These are phyloP conservation scores for Sus scrofa DNA, from an alignment of 2,113 vertebrate genomes.

Conservation along the genomic window DNA sequence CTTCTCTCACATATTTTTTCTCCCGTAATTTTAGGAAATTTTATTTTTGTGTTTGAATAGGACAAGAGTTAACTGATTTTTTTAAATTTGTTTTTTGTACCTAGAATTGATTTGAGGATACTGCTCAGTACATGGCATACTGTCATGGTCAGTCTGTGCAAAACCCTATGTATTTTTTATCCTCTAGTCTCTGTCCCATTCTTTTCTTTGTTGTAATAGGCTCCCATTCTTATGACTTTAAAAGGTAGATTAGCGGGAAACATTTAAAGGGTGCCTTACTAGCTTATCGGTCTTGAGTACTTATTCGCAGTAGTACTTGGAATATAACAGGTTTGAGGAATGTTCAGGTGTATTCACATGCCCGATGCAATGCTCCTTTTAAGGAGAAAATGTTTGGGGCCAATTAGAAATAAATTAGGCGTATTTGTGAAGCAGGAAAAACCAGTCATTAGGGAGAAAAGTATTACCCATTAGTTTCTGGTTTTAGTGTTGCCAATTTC, in stretches of 20 bases:
- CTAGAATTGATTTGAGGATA: not conserved
- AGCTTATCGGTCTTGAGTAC: not conserved
- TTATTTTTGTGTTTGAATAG: not conserved
- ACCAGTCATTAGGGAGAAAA: not conserved
- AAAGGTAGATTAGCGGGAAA: not conserved
- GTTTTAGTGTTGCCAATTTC: constrained; percentile 10
- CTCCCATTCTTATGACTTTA: not conserved
- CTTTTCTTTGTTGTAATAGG: not conserved
- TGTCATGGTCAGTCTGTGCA: not conserved
- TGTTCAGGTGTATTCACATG: not conserved
- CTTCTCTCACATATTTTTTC: not conserved
- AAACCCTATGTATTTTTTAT: not conserved
- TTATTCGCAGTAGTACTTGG: not conserved
- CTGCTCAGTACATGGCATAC: not conserved
- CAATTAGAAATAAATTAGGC: not conserved
- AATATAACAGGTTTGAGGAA: not conserved
- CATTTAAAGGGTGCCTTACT: not conserved
- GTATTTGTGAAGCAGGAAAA: not conserved
- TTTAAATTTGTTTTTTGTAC: not conserved
- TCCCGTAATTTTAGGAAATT: not conserved
- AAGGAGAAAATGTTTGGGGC: not conserved
- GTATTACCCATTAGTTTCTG: not conserved
- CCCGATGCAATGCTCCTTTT: not conserved
- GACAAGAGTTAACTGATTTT: not conserved
- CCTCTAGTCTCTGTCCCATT: not conserved